phyloP scores from a whole-genome alignment of 1,140 invertebrate species.

The Acromyrmex echinatior region DNA sequence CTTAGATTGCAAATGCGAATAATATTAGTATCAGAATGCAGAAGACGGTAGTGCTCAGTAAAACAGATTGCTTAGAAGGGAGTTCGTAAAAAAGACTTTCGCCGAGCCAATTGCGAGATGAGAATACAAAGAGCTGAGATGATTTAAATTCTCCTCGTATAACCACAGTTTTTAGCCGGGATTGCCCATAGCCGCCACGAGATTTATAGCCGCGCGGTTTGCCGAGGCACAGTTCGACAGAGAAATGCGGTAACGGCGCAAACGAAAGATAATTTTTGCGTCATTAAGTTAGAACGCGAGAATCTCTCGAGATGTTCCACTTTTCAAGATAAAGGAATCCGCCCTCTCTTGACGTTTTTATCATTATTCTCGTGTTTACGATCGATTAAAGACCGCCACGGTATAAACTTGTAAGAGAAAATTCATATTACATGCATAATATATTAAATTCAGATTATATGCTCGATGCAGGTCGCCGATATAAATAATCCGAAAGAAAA shows the following conservation, averaged over 20 bases:
- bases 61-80: background rate
- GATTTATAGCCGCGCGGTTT: conserved; percentile 39
- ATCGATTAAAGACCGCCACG: conserved; percentile 50
- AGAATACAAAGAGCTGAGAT: conserved; percentile 31
- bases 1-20: background rate
- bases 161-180: conserved; percentile 37
- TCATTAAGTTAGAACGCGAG: conserved; percentile 37
- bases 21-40: background rate
- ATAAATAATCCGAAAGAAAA: conserved; percentile 57
- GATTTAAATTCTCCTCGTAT: conserved; percentile 47
- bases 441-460: background rate
- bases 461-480: background rate
- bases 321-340: conserved; percentile 49
- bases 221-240: conserved; percentile 16
- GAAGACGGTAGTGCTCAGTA: background rate
- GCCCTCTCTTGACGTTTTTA: conserved; percentile 25
- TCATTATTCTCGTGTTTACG: conserved; percentile 55
- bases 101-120: conserved; percentile 36
- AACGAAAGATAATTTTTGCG: conserved; percentile 53
- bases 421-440: background rate
- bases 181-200: conserved; percentile 12
- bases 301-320: conserved; percentile 44
- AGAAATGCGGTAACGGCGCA: conserved; percentile 54
- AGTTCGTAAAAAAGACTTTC: background rate
- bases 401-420: conserved; percentile 1